These are phyloP conservation scores for Nymphalis urticae DNA, from an alignment of 2,888 invertebrate genomes.

Conservation along the genomic window DNA sequence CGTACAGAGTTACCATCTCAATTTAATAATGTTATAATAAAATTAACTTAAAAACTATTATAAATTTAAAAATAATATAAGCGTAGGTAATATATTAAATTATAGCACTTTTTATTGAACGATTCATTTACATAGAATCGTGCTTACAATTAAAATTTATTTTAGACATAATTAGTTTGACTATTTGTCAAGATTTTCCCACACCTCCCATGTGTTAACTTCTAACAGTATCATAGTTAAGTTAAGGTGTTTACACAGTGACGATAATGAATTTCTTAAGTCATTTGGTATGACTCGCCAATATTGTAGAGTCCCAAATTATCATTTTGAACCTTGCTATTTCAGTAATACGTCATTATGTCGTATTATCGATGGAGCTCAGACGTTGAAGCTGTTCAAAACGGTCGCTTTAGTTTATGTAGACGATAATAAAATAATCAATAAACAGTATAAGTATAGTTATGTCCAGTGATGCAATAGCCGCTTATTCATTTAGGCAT, in stretches of 20 bases:
- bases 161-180: not conserved
- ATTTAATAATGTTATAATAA: no score
- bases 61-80: no score
- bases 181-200: not conserved
- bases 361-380: constrained; percentile 52
- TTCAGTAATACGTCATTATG: constrained; percentile 26
- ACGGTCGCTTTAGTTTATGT: constrained; percentile 19
- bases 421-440: constrained; percentile 58
- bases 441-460: constrained; percentile 49
- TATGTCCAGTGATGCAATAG: constrained; percentile 55
- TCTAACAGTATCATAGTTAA: constrained; percentile 22
- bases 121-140: no score
- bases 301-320: no score
- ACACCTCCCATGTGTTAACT: constrained; percentile 11
- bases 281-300: constrained; percentile 6
- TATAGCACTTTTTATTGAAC: no score
- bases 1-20: no score
- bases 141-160: no score
- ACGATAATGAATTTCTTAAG: not conserved
- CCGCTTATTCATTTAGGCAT: constrained; percentile 31
- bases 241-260: constrained; percentile 3
- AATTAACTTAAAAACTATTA: no score
- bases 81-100: no score
- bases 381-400: constrained; percentile 46
- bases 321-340: not conserved